phyloP scores from a whole-genome alignment of 2,888 invertebrate genomes.

The Dynastes grantii region DNA sequence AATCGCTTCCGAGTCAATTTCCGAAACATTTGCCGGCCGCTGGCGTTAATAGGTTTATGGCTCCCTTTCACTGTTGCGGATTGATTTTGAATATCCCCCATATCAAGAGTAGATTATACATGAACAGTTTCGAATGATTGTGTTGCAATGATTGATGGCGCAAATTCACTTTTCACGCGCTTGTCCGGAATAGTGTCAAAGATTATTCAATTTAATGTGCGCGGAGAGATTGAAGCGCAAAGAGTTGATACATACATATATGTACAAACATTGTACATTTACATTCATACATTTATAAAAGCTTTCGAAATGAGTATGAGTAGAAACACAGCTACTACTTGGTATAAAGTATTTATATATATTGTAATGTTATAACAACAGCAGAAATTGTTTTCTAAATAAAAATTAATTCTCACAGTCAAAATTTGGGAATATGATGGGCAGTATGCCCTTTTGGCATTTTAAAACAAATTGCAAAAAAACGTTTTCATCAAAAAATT shows the following conservation, averaged over 20 bases:
- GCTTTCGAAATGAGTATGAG: no score
- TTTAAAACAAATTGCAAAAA: no score
- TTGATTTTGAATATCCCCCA: slow-evolving; percentile 53
- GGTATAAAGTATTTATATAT: no score
- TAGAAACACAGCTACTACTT: no score
- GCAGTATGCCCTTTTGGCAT: no score
- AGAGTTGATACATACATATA: slow-evolving; percentile 15
- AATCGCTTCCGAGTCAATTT: slow-evolving; percentile 67
- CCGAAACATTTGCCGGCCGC: slow-evolving; percentile 66
- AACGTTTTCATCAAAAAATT: no score
- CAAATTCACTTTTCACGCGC: slow-evolving; percentile 43
- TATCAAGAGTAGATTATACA: slow-evolving; percentile 50
- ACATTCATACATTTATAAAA: background rate
- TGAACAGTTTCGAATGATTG: slow-evolving; percentile 48
- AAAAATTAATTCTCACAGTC: no score
- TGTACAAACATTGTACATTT: background rate
- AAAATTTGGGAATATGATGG: no score
- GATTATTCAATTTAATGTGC: slow-evolving; percentile 36
- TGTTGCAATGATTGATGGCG: slow-evolving; percentile 44
- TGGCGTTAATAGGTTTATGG: slow-evolving; percentile 58
- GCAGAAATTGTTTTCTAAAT: no score
- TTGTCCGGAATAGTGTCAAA: slow-evolving; percentile 33
- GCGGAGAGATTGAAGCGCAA: slow-evolving; percentile 1
- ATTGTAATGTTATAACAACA: no score
- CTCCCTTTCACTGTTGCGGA: slow-evolving; percentile 55